Evolutionary conservation across 2,888 invertebrate species (phyloP).

Genomic region (Cantharis rufa): DNA sequence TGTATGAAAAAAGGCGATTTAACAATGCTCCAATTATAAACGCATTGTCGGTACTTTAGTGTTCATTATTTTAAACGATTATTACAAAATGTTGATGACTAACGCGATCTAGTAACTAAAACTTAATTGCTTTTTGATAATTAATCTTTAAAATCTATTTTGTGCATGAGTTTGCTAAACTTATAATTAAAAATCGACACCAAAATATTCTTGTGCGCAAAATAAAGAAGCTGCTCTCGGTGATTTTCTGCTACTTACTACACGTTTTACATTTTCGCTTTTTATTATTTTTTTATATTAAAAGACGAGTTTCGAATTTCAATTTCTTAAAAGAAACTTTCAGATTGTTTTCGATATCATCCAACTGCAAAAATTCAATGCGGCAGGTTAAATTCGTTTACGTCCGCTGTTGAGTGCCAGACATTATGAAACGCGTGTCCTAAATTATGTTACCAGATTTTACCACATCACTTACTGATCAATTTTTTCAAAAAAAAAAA

Average conservation of each 20-base stretch:
- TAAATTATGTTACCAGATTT: neutral
- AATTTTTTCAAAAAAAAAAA: too few species aligned
- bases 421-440: neutral
- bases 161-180: conserved; percentile 1
- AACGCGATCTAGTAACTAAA: conserved; percentile 3
- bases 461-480: too few species aligned
- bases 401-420: neutral
- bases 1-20: neutral
- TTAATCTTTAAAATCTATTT: conserved; percentile 1
- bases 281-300: neutral
- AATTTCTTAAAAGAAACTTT: neutral
- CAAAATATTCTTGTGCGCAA: neutral
- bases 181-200: neutral
- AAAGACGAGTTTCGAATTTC: neutral
- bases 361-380: neutral
- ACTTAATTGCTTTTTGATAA: neutral
- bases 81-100: conserved; percentile 9
- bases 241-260: neutral
- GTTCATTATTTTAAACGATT: conserved; percentile 14
- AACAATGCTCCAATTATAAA: neutral
- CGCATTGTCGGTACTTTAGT: conserved; percentile 1
- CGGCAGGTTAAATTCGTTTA: too few species aligned
- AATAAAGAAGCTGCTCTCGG: neutral
- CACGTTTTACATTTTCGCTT: neutral
- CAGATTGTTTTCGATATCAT: neutral